Conservation (phyloP, 2,888 invertebrate genomes). For the Mesorhabditis spiculigera region DNA sequence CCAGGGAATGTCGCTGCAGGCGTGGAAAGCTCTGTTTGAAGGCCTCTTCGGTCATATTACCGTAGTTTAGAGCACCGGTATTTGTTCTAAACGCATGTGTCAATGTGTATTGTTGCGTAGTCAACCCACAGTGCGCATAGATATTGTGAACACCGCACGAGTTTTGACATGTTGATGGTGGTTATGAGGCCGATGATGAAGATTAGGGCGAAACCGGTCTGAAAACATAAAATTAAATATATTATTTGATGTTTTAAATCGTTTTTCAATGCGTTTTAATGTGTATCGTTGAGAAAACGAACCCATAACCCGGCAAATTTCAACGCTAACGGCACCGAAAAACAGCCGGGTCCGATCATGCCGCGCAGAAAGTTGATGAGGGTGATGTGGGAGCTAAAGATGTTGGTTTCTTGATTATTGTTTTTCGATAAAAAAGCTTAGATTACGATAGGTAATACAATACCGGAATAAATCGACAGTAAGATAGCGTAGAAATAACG, state of each 20-base stretch:
- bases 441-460: too few species aligned
- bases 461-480: too few species aligned
- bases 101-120: neutral
- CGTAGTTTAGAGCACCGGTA: neutral
- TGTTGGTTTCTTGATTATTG: too few species aligned
- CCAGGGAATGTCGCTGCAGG: neutral
- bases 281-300: neutral
- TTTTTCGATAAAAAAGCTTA: too few species aligned
- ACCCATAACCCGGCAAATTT: slow-evolving; percentile 41
- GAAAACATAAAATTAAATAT: slow-evolving; percentile 13
- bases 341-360: slow-evolving; percentile 54
- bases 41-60: neutral
- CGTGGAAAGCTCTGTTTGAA: neutral
- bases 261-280: neutral
- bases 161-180: slow-evolving; percentile 49
- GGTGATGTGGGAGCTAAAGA: slow-evolving; percentile 8
- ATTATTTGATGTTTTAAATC: neutral
- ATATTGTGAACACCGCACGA: slow-evolving; percentile 51
- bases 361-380: slow-evolving; percentile 50
- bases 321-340: slow-evolving; percentile 51
- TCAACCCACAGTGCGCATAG: slow-evolving; percentile 42
- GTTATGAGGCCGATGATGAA: slow-evolving; percentile 49
- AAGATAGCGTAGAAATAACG: too few species aligned
- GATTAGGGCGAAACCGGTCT: slow-evolving; percentile 47
- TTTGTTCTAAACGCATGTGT: neutral